Evolutionary conservation across 2,113 vertebrate species (phyloP).

Genomic region (Mesocricetus auratus): DNA sequence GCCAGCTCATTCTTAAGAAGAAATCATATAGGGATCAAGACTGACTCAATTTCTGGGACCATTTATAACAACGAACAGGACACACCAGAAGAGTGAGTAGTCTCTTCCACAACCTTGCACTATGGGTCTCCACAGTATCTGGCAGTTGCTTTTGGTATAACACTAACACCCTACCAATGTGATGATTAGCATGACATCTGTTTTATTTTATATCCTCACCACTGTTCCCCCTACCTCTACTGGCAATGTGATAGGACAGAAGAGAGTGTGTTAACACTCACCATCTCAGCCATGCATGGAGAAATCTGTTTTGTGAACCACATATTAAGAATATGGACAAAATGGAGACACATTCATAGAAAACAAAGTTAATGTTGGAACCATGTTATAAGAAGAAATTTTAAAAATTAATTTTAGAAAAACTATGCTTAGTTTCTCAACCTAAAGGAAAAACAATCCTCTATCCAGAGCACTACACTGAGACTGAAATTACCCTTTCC

Average conservation of each 20-base stretch:
- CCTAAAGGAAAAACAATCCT: conserved; percentile 50
- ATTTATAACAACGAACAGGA: background rate
- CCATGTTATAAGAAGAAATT: background rate
- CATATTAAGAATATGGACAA: background rate
- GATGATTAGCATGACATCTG: no score
- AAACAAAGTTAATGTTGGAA: background rate
- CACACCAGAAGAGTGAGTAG: background rate
- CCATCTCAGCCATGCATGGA: background rate
- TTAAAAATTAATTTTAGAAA: conserved; percentile 28
- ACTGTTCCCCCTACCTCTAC: no score
- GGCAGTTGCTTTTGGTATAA: background rate
- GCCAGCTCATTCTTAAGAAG: background rate
- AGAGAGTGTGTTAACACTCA: background rate
- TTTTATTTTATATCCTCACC: background rate
- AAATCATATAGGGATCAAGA: background rate
- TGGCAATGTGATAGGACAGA: background rate
- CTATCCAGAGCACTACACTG: background rate
- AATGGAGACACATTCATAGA: background rate
- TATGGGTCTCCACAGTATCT: background rate
- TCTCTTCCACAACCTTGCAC: background rate
- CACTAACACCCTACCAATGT: fast-evolving
- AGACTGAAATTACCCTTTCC: conserved; percentile 19
- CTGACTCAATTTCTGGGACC: background rate
- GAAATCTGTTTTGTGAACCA: background rate
- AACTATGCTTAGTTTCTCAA: background rate